Conservation (phyloP, 2,888 invertebrate genomes). For the Cantharis nigra region DNA sequence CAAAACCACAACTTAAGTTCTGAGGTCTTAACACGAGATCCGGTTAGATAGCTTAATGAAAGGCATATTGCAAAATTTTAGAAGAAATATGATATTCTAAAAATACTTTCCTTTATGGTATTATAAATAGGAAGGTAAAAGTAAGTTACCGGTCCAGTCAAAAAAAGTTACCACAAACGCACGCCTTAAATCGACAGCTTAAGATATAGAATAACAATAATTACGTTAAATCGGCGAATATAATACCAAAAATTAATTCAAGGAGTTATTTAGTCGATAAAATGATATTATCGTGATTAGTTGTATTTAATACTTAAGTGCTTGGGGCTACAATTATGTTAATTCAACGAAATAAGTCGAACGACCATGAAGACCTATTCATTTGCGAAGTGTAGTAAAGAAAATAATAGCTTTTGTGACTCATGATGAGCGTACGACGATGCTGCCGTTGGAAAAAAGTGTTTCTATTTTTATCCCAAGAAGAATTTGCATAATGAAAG, state of each 20-base stretch:
- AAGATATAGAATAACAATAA: neutral
- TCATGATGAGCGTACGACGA: neutral
- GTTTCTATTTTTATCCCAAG: neutral
- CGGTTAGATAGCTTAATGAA: neutral
- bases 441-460: neutral
- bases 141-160: neutral
- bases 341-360: neutral
- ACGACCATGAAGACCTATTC: neutral
- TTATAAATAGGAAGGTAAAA: neutral
- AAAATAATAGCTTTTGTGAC: neutral
- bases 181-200: neutral
- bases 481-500: neutral
- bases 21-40: neutral
- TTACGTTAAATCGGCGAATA: neutral
- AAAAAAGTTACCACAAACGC: neutral
- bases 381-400: neutral
- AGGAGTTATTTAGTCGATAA: neutral
- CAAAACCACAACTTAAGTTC: neutral
- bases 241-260: neutral
- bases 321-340: neutral
- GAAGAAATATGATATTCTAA: neutral
- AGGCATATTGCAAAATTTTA: neutral
- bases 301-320: neutral
- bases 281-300: neutral
- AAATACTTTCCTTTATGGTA: neutral